Base-by-base conservation (phyloP, 2,797 vertebrate genomes). In the Gouania willdenowi region DNA sequence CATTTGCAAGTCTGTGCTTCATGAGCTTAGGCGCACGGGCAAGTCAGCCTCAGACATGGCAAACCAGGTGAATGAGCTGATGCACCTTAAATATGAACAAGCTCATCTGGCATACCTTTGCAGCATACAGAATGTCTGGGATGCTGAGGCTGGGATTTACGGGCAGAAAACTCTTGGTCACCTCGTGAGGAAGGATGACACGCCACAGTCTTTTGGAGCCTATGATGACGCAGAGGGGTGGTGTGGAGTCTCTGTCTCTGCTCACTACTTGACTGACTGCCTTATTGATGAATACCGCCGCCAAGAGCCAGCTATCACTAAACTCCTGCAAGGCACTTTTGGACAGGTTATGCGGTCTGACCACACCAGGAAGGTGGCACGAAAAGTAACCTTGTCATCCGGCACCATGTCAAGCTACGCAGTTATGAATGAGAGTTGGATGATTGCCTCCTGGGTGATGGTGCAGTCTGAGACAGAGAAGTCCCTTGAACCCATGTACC, bases 221-320 rank as follows among this genome's bases (percentile, higher is more conserved):
- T 28, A 8, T 10, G 12, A 24, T 7, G 46, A 51, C 20, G 3
- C 26, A 6, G 26, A 34, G 24, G 53, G 26, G 14, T 50, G 46
- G 35, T 0, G 4, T 19, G 19, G 26, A 5, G 7, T 46, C 18
- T 31, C 22, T 26, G 31, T 50, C 11, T 58, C 23, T 3, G 13
- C 16, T 5, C 5, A 13, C 20, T 48, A 32, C 14, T 22, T 59
- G 18, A 47, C 22, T 8, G 19, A 35, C 50, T 51, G 31, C 5
- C 0, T 51, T 16, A 31, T 47, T 3, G 5, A 33, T 1, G 8
- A 48, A 22, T 26, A 25, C 6, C 17, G 9, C 9, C 0, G 1
- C 12, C 36, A 33, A 18, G 26, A 47, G 11, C 20, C 26, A 13
- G 26, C 2, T 8, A 17, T 20, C 4, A 18, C 4, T 1, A 17